Evolutionary conservation across 2,888 invertebrate species (phyloP), one percentile per base, ranked within the genome.

Genomic region (Machimus rusticus): DNA sequence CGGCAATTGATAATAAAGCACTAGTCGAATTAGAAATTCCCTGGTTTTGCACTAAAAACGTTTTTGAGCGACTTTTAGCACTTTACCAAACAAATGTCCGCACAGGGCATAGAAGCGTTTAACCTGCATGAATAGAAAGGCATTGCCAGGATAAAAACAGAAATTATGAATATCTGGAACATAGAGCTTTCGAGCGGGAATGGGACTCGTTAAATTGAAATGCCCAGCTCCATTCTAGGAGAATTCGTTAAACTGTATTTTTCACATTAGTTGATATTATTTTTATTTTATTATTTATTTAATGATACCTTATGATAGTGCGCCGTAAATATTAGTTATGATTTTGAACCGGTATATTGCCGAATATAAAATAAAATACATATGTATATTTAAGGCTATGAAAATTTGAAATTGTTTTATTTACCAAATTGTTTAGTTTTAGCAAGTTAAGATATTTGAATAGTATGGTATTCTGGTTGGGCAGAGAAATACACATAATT

Each of bases 21-120:
- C 43, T 86, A 31, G 5, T 5, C 12, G 39, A 81, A 39, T 23
- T 37, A 55, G 34, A 85, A 46, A 66, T 39, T 19, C 84, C 74
- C 84, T n/a, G 77, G 85, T 55, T 87, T 77, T 31, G 74, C 37
- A 1, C 8, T 6, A 46, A 46, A 87, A 87, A 88, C 87, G 87
- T 66, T 74, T 88, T 34, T 28, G n/a, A 82, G 74, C 31, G n/a
- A n/a, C 19, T 51, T 34, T 28, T 31, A 5, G 1, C 81, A 79
- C 85, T 55, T 81, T 86, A 34, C 51, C 51, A 51, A 51, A 51
- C 51, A 51, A 51, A 4, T 19, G n/a, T 51, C 51, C 19, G 51
- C n/a, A 51, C 51, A 51, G 51, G 19, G 51, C n/a, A 51, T 19
- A 51, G 51, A 51, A 51, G 51, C 51, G 51, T 51, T 51, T 8